Base-by-base conservation (phyloP, 1,140 invertebrate genomes). In the Anastatus disparis region DNA sequence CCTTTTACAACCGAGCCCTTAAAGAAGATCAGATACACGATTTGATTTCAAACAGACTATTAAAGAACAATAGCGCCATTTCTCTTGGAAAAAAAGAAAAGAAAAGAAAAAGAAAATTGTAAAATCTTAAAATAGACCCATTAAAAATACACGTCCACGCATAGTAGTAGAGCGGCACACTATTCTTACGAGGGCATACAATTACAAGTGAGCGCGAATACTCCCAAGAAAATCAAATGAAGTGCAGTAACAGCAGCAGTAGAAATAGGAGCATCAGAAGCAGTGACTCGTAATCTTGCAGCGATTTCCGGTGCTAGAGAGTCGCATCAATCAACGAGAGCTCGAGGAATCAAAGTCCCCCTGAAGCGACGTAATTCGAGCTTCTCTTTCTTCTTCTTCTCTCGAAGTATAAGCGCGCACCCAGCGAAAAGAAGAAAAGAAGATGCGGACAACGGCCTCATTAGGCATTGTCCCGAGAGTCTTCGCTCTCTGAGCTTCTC, bases 391-490 rank as follows among this genome's bases (percentile, higher is more conserved):
- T 66, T 22, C 22, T 66, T 9, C 24, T 9, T 20, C 40, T 2
- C 26, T 12, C 40, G 27, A 17, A 9, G 52, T 17, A 24, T n/a
- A 62, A 26, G n/a, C 9, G 13, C 13, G 40, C 2, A 29, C 24
- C 38, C 2, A 22, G 29, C 10, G n/a, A 20, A 15, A 63, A 20
- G 3, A 35, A 17, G 27, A 66, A 22, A 31, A 56, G 22, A 26
- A 15, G 22, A 53, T 15, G n/a, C 42, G 13, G 40, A 56, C 64
- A 56, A 67, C 53, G 29, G 55, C 50, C 55, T 68, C 65, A 59
- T 68, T 68, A 68, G 26, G 53, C 65, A 59, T 68, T 59, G 65
- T 58, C 42, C 55, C 27, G 52, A 12, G 38, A 29, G 15, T 42
- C 4, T 1, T 10, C 12, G 2, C 31, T 64, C 48, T 55, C 8